Base-by-base conservation (phyloP, 2,797 vertebrate genomes). In the Dermochelys coriacea region DNA sequence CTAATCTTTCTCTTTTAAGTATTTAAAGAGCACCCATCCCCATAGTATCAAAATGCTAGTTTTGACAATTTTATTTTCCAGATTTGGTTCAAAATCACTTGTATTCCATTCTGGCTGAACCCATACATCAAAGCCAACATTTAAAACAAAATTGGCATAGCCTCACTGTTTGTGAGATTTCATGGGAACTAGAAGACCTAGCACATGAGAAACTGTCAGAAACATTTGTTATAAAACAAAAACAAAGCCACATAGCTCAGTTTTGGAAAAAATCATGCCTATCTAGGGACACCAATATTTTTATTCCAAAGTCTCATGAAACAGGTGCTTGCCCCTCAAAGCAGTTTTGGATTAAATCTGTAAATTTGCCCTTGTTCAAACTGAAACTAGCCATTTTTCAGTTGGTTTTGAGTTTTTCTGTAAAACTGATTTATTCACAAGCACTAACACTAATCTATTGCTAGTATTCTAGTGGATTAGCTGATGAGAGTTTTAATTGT, bases 61-160 rank as follows among this genome's bases (percentile, higher is more conserved):
- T 49, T 47, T 49, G 41, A 49, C 47, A 3, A 49, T 49, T 77
- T 47, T 77, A 45, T 31, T 15, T 47, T 29, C 41, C 45, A 77
- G 25, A 10, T 71, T 71, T 41, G 37, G 15, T 77, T 77, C 74
- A 31, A 49, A 49, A 49, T 49, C 74, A 31, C 57, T 94, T 95
- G 80, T 91, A 37, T 50, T 85, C 87, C 79, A 94, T 93, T 52
- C 57, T 96, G 93, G 50, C 57, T 82, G 78, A 88, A 86, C 85
- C 47, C 64, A 90, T n/a, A 51, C 31, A 71, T 31, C 41, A 61
- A 91, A 85, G 64, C 29, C 88, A 59, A 74, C 57, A 85, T 51
- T n/a, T 84, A 86, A 95, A 55, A 77, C 19, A 77, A 77, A 77
- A 47, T 29, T 77, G 45, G 84, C 90, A 84, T 3, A 89, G 49